Evolutionary conservation across 2,888 invertebrate genomes (phyloP), one percentile per base, ranked within the genome.

Genomic region (Microctonus brassicae): DNA sequence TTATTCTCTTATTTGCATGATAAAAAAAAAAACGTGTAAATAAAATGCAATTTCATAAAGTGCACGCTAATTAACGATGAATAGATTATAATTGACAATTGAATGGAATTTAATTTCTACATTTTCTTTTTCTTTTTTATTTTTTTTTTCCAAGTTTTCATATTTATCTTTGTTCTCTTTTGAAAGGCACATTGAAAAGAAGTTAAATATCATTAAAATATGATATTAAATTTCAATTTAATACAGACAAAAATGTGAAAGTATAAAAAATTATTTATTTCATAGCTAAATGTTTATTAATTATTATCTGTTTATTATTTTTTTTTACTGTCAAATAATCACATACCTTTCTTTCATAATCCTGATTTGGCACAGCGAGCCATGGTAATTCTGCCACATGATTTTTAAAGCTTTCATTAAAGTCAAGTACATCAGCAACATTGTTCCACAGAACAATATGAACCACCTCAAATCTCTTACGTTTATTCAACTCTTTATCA

Each of bases 401-500:
- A 74, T 89, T 89, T 4, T 90, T 88, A 83, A 93, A 93, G 39
- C 92, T 92, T 1, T 91, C 90, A 73, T 93, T 92, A 72, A 92
- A 90, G 83, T 93, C 92, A 75, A 91, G 90, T 4, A 90, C 91
- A 22, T 92, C 92, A 79, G 89, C 89, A 73, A 89, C 89, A 89
- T 92, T 86, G 86, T 92, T 92, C 93, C 93, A 93, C 77, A 93
- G 86, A 67, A 93, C 92, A 77, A 93, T 92, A 83, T 93, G 92
- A 63, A 93, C 91, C 10, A 93, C 91, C 82, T 91, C 91, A 83
- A 93, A 85, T 74, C 88, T 86, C 74, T 88, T 88, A 39, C 76
- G 76, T 65, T 78, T 79, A 22, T 69, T 74, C 24, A 83, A 83
- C 1, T 83, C 85, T n/a, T 79, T 81, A 69, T 83, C 86, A 13